Percentiles rank a stretch among this genome's conserved stretches.
These are phyloP conservation scores for Catocala sponsa DNA, from an alignment of 2,888 invertebrate genomes.

Conservation along the genomic window DNA sequence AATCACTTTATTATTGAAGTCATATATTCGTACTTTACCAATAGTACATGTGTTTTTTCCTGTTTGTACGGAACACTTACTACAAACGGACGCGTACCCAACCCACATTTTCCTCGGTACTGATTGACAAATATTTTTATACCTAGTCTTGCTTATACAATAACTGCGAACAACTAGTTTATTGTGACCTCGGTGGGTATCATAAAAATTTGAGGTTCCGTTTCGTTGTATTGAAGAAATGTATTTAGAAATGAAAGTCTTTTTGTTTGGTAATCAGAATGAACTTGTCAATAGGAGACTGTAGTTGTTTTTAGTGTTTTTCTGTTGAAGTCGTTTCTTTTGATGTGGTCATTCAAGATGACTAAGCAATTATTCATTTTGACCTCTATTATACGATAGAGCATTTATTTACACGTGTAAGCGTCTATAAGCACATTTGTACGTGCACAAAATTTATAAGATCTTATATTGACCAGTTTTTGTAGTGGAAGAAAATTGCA, in stretches of 20 bases:
- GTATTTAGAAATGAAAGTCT: constrained; percentile 29
- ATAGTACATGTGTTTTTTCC: constrained; percentile 10
- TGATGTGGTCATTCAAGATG: not conserved
- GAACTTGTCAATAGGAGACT: constrained; percentile 18
- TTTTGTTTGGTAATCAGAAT: constrained; percentile 24
- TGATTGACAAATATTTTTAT: constrained; percentile 21
- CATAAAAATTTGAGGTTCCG: constrained; percentile 31
- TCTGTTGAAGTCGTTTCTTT: not conserved
- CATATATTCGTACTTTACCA: not conserved
- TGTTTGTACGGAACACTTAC: constrained; percentile 10
- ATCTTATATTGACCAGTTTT: no score
- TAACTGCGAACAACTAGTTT: constrained; percentile 32
- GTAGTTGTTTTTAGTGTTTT: constrained; percentile 1
- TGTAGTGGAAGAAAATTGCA: no score
- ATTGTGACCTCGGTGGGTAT: constrained; percentile 27
- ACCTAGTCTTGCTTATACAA: constrained; percentile 23
- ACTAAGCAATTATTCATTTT: not conserved
- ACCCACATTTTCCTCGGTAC: constrained; percentile 9
- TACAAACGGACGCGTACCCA: not conserved
- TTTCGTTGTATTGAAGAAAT: constrained; percentile 32
- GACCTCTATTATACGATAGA: not conserved
- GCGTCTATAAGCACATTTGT: no score
- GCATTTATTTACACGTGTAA: not conserved
- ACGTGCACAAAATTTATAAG: no score
- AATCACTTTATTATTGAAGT: not conserved